A percentile compares a stretch with the other conserved stretches of the same genome.
Evolutionary conservation across 1,140 invertebrate genomes (phyloP).

Genomic region (Mamestra configurata): DNA sequence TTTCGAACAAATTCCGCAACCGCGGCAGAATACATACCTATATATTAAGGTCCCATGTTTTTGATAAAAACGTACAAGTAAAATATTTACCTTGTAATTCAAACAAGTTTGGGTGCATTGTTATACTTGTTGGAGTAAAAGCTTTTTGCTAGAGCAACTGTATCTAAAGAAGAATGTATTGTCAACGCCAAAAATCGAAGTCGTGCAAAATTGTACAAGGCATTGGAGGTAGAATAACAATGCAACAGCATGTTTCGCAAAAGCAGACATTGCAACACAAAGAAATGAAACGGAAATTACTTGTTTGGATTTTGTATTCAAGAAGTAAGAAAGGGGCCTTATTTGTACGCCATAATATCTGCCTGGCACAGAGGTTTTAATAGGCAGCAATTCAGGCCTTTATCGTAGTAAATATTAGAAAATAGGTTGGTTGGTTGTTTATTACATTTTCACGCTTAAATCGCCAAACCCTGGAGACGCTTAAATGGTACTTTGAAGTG

Average conservation of each 20-base stretch:
- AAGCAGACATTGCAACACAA: neutral
- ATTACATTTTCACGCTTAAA: too few relatives aligned
- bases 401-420: too few relatives aligned
- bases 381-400: too few relatives aligned
- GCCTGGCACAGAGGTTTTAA: too few relatives aligned
- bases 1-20: too few relatives aligned
- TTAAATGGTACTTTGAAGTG: too few relatives aligned
- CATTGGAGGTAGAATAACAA: neutral
- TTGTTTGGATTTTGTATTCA: too few relatives aligned
- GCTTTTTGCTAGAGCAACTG: constrained; percentile 14
- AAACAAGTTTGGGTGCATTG: neutral
- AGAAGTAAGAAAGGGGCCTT: neutral
- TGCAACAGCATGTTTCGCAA: neutral
- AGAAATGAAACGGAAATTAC: too few relatives aligned
- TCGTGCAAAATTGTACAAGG: neutral
- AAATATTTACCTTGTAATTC: constrained; percentile 26
- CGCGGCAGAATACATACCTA: too few relatives aligned
- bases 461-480: too few relatives aligned
- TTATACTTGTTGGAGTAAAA: neutral
- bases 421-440: too few relatives aligned
- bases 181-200: neutral
- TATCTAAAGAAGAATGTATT: constrained; percentile 2
- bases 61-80: neutral
- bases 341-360: too few relatives aligned
- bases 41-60: neutral